Conservation (phyloP, 2,113 vertebrate species). For the Saccopteryx leptura region DNA sequence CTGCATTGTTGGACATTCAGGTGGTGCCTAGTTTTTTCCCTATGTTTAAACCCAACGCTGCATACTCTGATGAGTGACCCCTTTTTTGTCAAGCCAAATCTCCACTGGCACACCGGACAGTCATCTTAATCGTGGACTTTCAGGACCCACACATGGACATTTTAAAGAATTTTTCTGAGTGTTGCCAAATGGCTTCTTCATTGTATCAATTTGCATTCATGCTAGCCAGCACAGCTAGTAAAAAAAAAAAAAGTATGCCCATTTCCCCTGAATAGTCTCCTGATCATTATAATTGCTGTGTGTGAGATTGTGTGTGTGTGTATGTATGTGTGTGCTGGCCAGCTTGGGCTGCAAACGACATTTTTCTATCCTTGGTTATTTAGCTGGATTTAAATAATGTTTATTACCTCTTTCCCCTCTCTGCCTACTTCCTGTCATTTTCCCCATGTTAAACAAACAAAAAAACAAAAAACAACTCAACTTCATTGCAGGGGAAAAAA, state of each 20-base stretch:
- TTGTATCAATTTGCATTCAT: slow-evolving; percentile 57
- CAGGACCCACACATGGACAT: slow-evolving; percentile 63
- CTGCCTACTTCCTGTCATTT: not conserved
- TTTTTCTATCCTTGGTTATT: not conserved
- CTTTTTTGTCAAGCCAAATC: slow-evolving; percentile 70
- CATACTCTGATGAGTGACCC: slow-evolving; percentile 67
- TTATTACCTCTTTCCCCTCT: not conserved
- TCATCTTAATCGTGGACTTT: slow-evolving; percentile 51
- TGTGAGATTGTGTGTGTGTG: not conserved
- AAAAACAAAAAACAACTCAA: not conserved
- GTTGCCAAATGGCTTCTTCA: slow-evolving; percentile 53
- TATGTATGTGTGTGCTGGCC: not conserved
- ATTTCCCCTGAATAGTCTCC: slow-evolving; percentile 4
- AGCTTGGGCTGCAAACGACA: not conserved
- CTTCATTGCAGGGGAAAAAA: slow-evolving; percentile 41
- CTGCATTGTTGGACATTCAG: slow-evolving; percentile 64
- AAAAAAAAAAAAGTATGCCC: not conserved
- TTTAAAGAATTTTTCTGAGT: slow-evolving; percentile 64
- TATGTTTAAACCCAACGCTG: slow-evolving; percentile 66
- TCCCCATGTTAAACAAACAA: not conserved
- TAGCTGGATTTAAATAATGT: slow-evolving; percentile 24
- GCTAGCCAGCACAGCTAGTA: slow-evolving; percentile 66
- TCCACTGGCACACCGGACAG: slow-evolving; percentile 27
- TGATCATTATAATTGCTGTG: not conserved
- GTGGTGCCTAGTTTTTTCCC: slow-evolving; percentile 75